These are phyloP conservation scores for Phoebastria nigripes DNA, from an alignment of 2,797 vertebrate genomes.

Conservation along the genomic window DNA sequence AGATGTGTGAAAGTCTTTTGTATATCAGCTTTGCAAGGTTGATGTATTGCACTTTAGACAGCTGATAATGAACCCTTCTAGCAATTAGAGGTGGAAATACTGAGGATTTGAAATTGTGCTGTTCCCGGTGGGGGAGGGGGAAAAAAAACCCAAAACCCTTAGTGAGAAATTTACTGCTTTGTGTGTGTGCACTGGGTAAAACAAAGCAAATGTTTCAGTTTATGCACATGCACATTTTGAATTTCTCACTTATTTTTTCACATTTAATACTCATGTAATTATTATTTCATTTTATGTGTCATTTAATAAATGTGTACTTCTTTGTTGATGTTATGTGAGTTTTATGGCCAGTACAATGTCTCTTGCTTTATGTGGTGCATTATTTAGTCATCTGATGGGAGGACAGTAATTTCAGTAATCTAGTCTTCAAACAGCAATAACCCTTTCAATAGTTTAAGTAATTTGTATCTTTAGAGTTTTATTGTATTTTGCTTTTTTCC, in stretches of 20 bases:
- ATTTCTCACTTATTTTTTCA: not conserved
- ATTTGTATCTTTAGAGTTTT: not conserved
- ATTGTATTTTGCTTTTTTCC: not conserved
- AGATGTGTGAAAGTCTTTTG: constrained; percentile 81
- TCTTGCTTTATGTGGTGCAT: constrained; percentile 51
- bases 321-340: not conserved
- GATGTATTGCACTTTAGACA: constrained; percentile 78
- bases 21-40: constrained; percentile 78
- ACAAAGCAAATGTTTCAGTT: constrained; percentile 43
- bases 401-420: constrained; percentile 61
- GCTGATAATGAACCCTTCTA: constrained; percentile 78
- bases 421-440: constrained; percentile 57
- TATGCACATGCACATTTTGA: not conserved
- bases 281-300: constrained; percentile 29
- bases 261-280: constrained; percentile 21
- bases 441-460: constrained; percentile 35
- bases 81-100: constrained; percentile 79
- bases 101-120: constrained; percentile 71
- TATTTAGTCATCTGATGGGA: constrained; percentile 65
- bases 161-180: constrained; percentile 48
- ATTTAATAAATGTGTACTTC: constrained; percentile 55
- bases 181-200: not conserved
- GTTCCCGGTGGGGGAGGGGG: constrained; percentile 48
- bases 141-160: constrained; percentile 7
- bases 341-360: constrained; percentile 37